Evolutionary conservation across 2,113 vertebrate genomes (phyloP).

Genomic region (Mormyrus lacerda): DNA sequence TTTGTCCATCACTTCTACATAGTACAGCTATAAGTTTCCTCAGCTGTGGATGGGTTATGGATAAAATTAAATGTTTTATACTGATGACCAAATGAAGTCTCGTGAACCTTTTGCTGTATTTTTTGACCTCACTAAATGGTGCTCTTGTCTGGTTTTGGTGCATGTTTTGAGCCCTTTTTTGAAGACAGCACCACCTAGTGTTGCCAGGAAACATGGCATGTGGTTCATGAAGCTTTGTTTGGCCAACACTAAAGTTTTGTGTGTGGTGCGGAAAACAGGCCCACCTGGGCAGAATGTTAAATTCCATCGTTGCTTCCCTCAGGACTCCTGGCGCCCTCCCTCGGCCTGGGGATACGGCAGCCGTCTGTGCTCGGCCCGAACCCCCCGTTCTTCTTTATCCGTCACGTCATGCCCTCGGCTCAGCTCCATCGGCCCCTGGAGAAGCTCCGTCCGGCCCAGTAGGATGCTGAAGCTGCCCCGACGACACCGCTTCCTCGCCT

Average conservation of each 20-base stretch:
- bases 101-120: neutral
- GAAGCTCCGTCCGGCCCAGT: slow-evolving; percentile 32
- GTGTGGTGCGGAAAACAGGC: neutral
- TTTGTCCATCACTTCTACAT: neutral
- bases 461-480: slow-evolving; percentile 50
- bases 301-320: neutral
- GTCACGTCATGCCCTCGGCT: slow-evolving; percentile 43
- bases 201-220: neutral
- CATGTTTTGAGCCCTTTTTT: neutral
- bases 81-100: too few relatives aligned
- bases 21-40: neutral
- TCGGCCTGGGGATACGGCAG: neutral
- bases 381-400: slow-evolving; percentile 18
- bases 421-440: slow-evolving; percentile 36
- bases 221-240: neutral
- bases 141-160: neutral
- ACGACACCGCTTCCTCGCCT: slow-evolving; percentile 38
- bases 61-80: neutral
- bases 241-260: neutral
- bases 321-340: slow-evolving; percentile 9
- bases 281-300: neutral
- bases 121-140: neutral
- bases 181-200: neutral
- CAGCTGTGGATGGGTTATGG: neutral
- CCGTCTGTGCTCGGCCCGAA: neutral